These are phyloP conservation scores for Heliocidaris erythrogramma DNA, from an alignment of 35 echinoderm and acorn worm species.

Conservation along the genomic window DNA sequence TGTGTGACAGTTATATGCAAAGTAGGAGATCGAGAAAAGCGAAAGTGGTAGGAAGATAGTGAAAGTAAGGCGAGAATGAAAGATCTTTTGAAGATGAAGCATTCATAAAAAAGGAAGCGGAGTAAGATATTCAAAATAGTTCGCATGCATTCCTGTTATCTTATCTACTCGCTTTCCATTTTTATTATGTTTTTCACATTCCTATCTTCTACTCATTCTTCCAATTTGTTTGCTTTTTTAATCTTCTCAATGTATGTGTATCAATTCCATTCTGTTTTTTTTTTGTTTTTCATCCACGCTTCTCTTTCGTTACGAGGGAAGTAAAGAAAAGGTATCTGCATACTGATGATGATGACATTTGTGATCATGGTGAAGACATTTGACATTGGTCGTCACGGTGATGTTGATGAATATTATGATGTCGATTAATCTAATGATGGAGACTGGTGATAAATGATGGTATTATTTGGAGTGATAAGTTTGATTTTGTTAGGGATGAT, in stretches of 20 bases:
- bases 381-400: too few species aligned
- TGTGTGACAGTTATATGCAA: conserved; percentile 13
- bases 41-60: neutral
- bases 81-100: too few species aligned
- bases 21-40: neutral
- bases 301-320: too few species aligned
- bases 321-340: too few species aligned
- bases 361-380: too few species aligned
- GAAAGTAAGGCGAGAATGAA: neutral
- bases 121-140: neutral
- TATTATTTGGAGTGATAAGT: too few species aligned
- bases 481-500: too few species aligned
- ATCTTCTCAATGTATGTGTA: neutral
- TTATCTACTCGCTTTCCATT: neutral
- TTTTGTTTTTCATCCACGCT: neutral
- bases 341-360: too few species aligned
- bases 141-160: neutral
- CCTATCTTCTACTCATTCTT: neutral
- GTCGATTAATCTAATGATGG: too few species aligned
- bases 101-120: too few species aligned
- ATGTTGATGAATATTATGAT: too few species aligned
- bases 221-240: neutral
- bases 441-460: too few species aligned
- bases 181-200: neutral
- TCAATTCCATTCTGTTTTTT: neutral